Conservation (phyloP, 2,888 invertebrate genomes). For the Cremastobaeus sp. region DNA sequence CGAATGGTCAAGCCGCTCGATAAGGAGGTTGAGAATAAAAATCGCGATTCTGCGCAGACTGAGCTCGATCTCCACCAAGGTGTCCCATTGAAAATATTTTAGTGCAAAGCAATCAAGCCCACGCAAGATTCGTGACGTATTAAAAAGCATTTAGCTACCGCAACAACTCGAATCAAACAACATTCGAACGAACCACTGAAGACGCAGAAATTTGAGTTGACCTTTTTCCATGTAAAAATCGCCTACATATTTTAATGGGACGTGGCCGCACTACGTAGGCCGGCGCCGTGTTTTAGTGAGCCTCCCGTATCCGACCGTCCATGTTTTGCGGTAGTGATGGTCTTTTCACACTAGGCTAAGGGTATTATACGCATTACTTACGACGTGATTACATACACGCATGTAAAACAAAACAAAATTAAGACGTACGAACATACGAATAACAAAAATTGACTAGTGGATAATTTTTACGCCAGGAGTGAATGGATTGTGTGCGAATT, state of each 20-base stretch:
- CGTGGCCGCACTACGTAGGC: constrained; percentile 72
- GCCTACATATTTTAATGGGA: constrained; percentile 37
- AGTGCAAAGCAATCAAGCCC: constrained; percentile 9
- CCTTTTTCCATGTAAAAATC: background rate
- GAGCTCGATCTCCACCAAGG: constrained; percentile 66
- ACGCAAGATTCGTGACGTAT: background rate
- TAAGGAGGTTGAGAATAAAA: constrained; percentile 46
- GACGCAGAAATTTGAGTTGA: constrained; percentile 6
- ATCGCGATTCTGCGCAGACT: constrained; percentile 70
- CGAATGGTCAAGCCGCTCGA: constrained; percentile 55
- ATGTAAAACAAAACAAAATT: constrained; percentile 60
- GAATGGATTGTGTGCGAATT: constrained; percentile 64
- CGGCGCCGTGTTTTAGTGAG: constrained; percentile 68
- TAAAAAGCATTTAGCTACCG: constrained; percentile 9
- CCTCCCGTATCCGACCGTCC: constrained; percentile 66
- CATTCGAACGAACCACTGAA: constrained; percentile 39
- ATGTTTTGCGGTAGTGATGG: constrained; percentile 69
- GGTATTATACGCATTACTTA: constrained; percentile 60
- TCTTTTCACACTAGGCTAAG: constrained; percentile 67
- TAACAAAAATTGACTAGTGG: constrained; percentile 56
- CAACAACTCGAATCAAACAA: constrained; percentile 21
- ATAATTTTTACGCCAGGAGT: constrained; percentile 62
- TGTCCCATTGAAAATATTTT: constrained; percentile 41
- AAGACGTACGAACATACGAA: constrained; percentile 48
- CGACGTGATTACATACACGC: constrained; percentile 62